Evolutionary conservation across 2,113 vertebrate species (phyloP).

Genomic region (Pipa parva): DNA sequence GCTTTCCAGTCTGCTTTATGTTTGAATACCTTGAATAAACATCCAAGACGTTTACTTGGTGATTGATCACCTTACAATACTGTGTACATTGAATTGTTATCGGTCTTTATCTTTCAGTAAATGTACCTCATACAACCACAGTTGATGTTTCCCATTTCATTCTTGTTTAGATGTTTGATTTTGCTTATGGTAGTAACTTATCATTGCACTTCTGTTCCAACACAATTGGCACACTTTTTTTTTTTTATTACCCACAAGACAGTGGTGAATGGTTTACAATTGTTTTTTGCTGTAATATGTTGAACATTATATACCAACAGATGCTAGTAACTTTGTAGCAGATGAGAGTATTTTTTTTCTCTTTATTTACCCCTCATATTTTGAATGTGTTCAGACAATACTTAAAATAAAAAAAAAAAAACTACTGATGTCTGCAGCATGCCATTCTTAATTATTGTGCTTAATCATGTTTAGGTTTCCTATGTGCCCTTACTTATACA

Average conservation of each 20-base stretch:
- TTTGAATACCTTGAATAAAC: slow-evolving; percentile 56
- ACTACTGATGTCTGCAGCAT: slow-evolving; percentile 97
- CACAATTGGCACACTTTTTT: slow-evolving; percentile 67
- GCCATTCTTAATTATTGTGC: slow-evolving; percentile 68
- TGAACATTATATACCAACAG: slow-evolving; percentile 82
- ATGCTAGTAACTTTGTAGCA: slow-evolving; percentile 77
- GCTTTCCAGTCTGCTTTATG: slow-evolving; percentile 62
- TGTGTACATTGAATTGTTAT: slow-evolving; percentile 62
- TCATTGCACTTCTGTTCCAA: slow-evolving; percentile 67
- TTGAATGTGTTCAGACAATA: slow-evolving; percentile 96
- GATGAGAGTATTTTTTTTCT: slow-evolving; percentile 69
- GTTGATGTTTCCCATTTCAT: slow-evolving; percentile 62
- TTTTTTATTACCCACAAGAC: slow-evolving; percentile 74
- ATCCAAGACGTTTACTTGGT: slow-evolving; percentile 63
- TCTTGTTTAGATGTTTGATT: slow-evolving; percentile 58
- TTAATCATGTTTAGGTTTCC: no score
- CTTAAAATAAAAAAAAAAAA: slow-evolving; percentile 91
- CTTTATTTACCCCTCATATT: slow-evolving; percentile 66
- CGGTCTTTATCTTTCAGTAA: slow-evolving; percentile 48
- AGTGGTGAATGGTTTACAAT: slow-evolving; percentile 77
- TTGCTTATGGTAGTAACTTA: slow-evolving; percentile 66
- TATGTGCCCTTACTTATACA: no score
- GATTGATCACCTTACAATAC: slow-evolving; percentile 64
- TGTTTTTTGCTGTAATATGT: slow-evolving; percentile 79
- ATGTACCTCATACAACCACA: slow-evolving; percentile 60